These are phyloP conservation scores for human (Homo sapiens) DNA, from an alignment of 2,113 vertebrate genomes.

Conservation along the genomic window DNA sequence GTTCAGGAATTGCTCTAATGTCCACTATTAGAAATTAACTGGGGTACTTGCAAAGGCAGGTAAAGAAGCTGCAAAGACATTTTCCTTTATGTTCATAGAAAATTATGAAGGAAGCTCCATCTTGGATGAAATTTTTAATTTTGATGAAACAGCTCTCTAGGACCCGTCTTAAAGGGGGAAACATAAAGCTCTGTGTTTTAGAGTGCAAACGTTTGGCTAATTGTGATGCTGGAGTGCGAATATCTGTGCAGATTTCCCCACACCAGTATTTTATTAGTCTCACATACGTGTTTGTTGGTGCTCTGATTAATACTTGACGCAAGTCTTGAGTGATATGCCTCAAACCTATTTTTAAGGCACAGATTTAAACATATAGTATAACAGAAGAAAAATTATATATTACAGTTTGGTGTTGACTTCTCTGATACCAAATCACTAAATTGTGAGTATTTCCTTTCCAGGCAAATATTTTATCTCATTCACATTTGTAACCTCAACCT, in stretches of 20 bases:
- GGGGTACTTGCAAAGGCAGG: not conserved
- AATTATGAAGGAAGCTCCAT: not conserved
- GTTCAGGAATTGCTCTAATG: not conserved
- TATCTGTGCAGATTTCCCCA: not conserved
- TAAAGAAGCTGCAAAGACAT: not conserved
- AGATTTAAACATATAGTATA: not conserved
- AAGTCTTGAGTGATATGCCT: not conserved
- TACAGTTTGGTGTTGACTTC: slow-evolving; percentile 12
- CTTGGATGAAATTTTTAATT: not conserved
- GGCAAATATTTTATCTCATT: slow-evolving; percentile 43
- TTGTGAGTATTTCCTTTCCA: not conserved
- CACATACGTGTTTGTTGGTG: not conserved
- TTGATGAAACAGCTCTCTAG: not conserved
- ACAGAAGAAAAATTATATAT: not conserved
- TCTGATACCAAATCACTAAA: not conserved
- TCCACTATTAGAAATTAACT: not conserved
- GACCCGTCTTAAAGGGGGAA: not conserved
- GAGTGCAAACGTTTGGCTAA: not conserved
- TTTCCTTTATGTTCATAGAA: not conserved
- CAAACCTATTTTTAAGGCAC: not conserved
- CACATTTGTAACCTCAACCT: not conserved
- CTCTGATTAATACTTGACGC: not conserved
- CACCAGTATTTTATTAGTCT: not conserved
- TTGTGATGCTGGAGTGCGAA: not conserved
- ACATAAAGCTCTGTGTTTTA: not conserved